These are phyloP conservation scores for Eonycteris spelaea DNA, from an alignment of 2,113 vertebrate species.

Conservation along the genomic window DNA sequence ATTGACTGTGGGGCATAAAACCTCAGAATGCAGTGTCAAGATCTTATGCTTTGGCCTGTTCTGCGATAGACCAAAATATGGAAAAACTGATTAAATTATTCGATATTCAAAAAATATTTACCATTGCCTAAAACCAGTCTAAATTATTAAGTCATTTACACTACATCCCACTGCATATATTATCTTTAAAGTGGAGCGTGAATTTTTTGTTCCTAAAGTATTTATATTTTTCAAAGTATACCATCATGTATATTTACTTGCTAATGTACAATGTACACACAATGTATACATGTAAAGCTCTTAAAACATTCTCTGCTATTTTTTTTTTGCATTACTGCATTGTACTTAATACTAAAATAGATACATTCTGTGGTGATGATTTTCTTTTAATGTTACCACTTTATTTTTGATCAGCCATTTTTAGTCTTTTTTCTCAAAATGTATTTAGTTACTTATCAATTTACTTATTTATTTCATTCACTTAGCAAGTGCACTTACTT, in stretches of 20 bases:
- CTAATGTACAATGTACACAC: background rate
- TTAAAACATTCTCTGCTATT: background rate
- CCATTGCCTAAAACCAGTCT: background rate
- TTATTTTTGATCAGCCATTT: background rate
- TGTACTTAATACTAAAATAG: slow-evolving; percentile 48
- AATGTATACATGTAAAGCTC: background rate
- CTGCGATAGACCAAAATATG: background rate
- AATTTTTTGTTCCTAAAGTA: background rate
- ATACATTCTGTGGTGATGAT: background rate
- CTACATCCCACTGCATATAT: background rate
- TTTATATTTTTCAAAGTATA: background rate
- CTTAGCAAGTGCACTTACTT: background rate
- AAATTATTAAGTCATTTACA: background rate
- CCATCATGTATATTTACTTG: background rate
- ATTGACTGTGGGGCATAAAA: background rate
- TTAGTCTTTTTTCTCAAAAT: background rate
- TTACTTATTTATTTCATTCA: background rate
- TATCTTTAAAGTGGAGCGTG: background rate
- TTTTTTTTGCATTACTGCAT: slow-evolving; percentile 22
- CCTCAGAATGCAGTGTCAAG: background rate
- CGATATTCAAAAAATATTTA: background rate
- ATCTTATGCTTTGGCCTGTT: background rate
- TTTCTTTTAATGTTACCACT: background rate
- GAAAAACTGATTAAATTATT: background rate
- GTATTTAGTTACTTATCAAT: background rate